phyloP scores from a whole-genome alignment of 1,140 invertebrate genomes.

The Pachyrhynchus sulphureomaculatus region DNA sequence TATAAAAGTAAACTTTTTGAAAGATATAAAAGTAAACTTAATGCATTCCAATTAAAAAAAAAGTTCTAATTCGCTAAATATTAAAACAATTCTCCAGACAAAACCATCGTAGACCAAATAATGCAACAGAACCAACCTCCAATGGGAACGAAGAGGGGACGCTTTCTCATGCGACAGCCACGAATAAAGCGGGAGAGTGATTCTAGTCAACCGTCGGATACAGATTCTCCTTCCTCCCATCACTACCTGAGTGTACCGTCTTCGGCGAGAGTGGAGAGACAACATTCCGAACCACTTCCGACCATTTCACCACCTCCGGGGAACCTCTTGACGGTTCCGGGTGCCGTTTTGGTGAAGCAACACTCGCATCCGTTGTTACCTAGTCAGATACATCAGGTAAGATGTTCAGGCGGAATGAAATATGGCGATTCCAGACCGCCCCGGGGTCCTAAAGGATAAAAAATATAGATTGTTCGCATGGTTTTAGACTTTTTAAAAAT shows the following conservation, averaged over 20 bases:
- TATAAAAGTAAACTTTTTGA: no score
- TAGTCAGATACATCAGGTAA: conserved; percentile 52
- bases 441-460: no score
- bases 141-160: conserved; percentile 60
- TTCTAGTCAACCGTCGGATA: conserved; percentile 55
- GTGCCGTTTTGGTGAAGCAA: conserved; percentile 62
- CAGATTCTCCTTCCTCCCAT: conserved; percentile 52
- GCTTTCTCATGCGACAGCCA: conserved; percentile 65
- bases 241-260: conserved; percentile 51
- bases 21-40: no score
- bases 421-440: no score
- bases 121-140: conserved; percentile 37
- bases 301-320: conserved; percentile 52
- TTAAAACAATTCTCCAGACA: conserved; percentile 11
- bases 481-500: no score
- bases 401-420: no score
- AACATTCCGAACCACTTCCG: conserved; percentile 60
- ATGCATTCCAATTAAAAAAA: no score
- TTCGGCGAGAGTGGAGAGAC: conserved; percentile 58
- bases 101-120: conserved; percentile 22
- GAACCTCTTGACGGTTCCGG: conserved; percentile 62
- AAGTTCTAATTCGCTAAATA: no score
- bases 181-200: conserved; percentile 66
- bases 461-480: no score
- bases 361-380: conserved; percentile 65